These are phyloP conservation scores for Nyctalus aviator DNA, from an alignment of 2,797 vertebrate species.

Conservation along the genomic window DNA sequence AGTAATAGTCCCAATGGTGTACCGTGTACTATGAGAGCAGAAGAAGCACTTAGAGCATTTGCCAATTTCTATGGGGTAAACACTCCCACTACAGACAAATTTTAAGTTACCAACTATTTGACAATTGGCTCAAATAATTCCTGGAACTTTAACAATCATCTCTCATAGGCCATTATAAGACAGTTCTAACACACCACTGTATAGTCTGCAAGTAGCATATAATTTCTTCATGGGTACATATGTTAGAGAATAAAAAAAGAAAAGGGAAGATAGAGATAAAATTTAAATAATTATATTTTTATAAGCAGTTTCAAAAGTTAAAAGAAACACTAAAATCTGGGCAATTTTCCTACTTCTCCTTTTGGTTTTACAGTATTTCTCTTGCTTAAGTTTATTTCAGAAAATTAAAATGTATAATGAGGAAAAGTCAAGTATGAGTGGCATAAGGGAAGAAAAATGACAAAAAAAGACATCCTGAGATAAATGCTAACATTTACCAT, in stretches of 20 bases:
- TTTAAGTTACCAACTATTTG: background rate
- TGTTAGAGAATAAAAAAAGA: conserved; percentile 54
- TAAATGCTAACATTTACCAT: background rate
- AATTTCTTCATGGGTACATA: conserved; percentile 7
- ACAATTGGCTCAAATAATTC: conserved; percentile 13
- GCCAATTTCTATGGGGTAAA: background rate
- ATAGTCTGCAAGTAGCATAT: background rate
- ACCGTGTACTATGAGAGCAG: background rate
- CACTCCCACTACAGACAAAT: background rate
- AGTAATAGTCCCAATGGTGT: background rate
- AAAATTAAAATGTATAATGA: conserved; percentile 46
- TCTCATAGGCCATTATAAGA: conserved; percentile 7
- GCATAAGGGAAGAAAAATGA: background rate
- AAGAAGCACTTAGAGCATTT: background rate
- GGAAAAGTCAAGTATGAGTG: background rate
- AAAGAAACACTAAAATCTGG: conserved; percentile 52
- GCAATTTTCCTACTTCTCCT: conserved; percentile 6
- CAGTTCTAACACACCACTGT: background rate
- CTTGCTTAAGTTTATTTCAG: conserved; percentile 26
- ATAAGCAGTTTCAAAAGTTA: conserved; percentile 46
- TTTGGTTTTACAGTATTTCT: conserved; percentile 11
- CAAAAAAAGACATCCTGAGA: conserved; percentile 38
- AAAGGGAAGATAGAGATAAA: conserved; percentile 18
- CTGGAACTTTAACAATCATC: background rate
- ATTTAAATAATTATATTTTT: conserved; percentile 41